Conservation (phyloP, 2,113 vertebrate species). For the Sorex araneus region DNA sequence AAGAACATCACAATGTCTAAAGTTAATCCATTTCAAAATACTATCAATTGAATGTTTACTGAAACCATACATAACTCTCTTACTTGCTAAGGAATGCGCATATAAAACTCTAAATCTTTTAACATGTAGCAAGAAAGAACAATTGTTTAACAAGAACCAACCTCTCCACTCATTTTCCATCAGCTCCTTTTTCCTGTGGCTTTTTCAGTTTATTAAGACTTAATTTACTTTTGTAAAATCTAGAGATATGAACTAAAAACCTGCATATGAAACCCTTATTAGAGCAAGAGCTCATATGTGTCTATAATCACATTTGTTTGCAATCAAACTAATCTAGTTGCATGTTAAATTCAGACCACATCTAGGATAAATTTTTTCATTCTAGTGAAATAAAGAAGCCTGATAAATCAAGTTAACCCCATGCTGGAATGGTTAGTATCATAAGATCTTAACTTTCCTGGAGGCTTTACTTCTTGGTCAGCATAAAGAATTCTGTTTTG, state of each 20-base stretch:
- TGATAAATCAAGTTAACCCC: constrained; percentile 4
- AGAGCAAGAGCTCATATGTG: not conserved
- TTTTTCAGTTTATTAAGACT: not conserved
- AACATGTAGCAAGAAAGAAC: not conserved
- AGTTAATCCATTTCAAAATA: not conserved
- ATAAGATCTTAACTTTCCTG: not conserved
- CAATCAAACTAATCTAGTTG: not conserved
- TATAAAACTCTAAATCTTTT: not conserved
- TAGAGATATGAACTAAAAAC: constrained; percentile 5
- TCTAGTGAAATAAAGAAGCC: not conserved
- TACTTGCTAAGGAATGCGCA: not conserved
- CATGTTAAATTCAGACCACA: not conserved
- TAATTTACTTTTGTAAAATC: constrained; percentile 4
- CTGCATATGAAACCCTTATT: too few relatives aligned
- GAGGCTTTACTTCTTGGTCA: constrained; percentile 2
- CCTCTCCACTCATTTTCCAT: not conserved
- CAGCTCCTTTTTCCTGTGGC: not conserved
- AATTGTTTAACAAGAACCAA: not conserved
- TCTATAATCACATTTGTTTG: not conserved
- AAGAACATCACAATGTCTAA: not conserved
- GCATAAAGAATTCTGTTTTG: not conserved
- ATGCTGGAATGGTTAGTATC: not conserved
- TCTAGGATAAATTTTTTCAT: constrained; percentile 40
- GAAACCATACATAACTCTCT: not conserved
- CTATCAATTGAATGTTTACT: not conserved